These are phyloP conservation scores for Saccopteryx leptura DNA, from an alignment of 2,113 vertebrate genomes.

Conservation along the genomic window DNA sequence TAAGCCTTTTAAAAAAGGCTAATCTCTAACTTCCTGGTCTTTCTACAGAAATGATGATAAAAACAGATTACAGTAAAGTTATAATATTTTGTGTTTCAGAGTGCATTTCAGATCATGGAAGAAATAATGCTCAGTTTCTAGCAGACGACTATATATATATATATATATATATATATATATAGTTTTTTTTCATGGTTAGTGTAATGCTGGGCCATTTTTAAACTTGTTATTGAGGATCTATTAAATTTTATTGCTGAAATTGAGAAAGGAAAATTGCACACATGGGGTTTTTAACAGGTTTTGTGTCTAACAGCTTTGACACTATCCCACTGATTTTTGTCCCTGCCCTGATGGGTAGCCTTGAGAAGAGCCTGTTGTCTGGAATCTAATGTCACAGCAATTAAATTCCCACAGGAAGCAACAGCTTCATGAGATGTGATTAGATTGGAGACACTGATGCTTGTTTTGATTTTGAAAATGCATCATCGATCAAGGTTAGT, in stretches of 20 bases:
- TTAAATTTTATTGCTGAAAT: constrained; percentile 73
- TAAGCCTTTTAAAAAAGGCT: neutral
- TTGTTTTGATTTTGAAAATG: constrained; percentile 78
- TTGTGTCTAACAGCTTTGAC: constrained; percentile 69
- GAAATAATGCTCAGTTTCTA: constrained; percentile 38
- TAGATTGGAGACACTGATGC: constrained; percentile 67
- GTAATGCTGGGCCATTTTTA: constrained; percentile 64
- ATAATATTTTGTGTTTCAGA: constrained; percentile 19
- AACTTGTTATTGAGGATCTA: constrained; percentile 47
- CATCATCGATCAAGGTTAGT: constrained; percentile 67
- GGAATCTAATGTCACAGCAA: constrained; percentile 70
- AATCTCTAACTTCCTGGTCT: constrained; percentile 46
- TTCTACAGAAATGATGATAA: constrained; percentile 32
- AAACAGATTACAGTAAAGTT: constrained; percentile 56
- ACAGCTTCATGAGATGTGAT: constrained; percentile 74
- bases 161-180: neutral
- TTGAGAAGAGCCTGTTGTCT: constrained; percentile 69
- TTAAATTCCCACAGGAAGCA: constrained; percentile 76
- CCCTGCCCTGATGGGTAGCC: constrained; percentile 39
- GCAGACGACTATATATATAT: constrained; percentile 45
- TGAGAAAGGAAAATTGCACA: constrained; percentile 71
- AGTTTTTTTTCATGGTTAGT: constrained; percentile 65
- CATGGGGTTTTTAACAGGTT: constrained; percentile 70
- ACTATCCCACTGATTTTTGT: constrained; percentile 49
- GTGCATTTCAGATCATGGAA: constrained; percentile 42